Conservation (phyloP, 2,888 invertebrate species). For the Agapostemon virescens region DNA sequence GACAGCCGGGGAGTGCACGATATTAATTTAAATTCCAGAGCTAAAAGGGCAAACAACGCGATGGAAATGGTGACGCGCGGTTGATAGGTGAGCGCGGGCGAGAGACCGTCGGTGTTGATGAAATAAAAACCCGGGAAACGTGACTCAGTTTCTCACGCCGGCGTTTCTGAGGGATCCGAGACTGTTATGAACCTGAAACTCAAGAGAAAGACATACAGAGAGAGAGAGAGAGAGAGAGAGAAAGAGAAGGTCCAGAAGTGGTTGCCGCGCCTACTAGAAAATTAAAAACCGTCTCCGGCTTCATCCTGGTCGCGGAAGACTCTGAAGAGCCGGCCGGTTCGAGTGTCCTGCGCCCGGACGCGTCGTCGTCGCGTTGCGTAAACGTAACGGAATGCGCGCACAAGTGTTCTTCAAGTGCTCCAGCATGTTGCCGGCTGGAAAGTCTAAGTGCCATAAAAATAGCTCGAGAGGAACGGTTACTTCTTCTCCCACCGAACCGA, state of each 20-base stretch:
- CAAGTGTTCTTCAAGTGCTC: constrained; percentile 80
- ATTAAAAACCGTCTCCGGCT: constrained; percentile 60
- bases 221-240: constrained; percentile 18
- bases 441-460: constrained; percentile 79
- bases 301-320: constrained; percentile 42
- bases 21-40: constrained; percentile 47
- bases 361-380: constrained; percentile 69
- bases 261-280: constrained; percentile 55
- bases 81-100: constrained; percentile 3
- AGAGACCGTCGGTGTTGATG: neutral
- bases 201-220: neutral
- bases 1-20: constrained; percentile 7
- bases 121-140: constrained; percentile 4
- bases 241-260: neutral
- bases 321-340: constrained; percentile 9
- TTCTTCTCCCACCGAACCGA: constrained; percentile 56
- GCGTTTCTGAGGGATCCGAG: neutral
- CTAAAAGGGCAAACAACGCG: neutral
- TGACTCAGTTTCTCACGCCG: constrained; percentile 48
- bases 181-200: constrained; percentile 18
- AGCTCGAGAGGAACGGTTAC: constrained; percentile 70
- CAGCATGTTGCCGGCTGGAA: constrained; percentile 77
- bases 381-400: constrained; percentile 79
- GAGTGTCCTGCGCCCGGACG: constrained; percentile 16
- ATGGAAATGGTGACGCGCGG: neutral